A percentile compares a stretch with the other conserved stretches of the same genome.
Conservation (phyloP, 2,113 vertebrate species). For the Ardeotis arabs region DNA sequence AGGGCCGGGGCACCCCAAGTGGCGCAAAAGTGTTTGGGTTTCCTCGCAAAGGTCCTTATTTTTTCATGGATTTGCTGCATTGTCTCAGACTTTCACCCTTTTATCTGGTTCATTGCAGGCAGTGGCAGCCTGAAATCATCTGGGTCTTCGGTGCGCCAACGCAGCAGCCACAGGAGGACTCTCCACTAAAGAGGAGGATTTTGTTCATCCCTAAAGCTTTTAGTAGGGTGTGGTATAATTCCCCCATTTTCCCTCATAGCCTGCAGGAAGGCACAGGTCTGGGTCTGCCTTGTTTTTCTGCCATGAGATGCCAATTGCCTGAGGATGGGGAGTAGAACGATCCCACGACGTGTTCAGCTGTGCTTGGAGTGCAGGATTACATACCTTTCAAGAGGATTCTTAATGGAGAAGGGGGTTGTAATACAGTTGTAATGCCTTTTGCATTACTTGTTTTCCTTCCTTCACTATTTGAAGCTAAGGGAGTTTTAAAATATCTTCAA, state of each 20-base stretch:
- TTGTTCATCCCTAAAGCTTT: not conserved
- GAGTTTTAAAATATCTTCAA: not conserved
- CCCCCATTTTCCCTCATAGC: not conserved
- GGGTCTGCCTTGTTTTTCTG: not conserved
- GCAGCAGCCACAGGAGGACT: not conserved
- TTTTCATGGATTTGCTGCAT: not conserved
- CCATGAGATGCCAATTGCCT: not conserved
- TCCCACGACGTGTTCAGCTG: not conserved
- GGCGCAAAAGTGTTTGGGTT: not conserved
- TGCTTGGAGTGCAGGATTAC: not conserved
- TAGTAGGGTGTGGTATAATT: not conserved
- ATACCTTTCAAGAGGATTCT: not conserved
- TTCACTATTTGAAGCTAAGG: not conserved
- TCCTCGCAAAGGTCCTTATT: not conserved
- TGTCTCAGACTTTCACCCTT: not conserved
- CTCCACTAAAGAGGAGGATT: not conserved
- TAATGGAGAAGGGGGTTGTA: not conserved
- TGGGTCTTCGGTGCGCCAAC: fast-evolving
- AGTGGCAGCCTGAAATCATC: not conserved
- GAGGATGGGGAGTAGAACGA: not conserved
- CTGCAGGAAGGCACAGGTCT: not conserved
- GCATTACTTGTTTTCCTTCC: not conserved
- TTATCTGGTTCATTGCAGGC: not conserved
- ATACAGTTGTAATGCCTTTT: not conserved
- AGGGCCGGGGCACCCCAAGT: fast-evolving